Base-by-base conservation (phyloP, 2,888 invertebrate genomes). In the Drosophila pseudotalamancana region DNA sequence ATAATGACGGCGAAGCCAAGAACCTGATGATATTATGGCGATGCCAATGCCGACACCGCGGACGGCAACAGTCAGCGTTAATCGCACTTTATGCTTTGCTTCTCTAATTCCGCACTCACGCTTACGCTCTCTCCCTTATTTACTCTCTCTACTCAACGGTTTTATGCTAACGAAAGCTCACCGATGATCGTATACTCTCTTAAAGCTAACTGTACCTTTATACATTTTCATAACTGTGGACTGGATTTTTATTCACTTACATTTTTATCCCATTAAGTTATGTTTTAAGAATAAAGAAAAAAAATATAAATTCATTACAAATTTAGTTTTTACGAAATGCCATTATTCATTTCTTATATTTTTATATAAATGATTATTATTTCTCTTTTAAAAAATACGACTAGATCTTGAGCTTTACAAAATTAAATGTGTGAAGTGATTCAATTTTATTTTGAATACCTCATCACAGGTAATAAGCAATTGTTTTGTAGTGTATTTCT, bases 21-120 rank as follows among this genome's bases (percentile, higher is more conserved):
- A 18, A 34, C 14, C 29, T 23, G 25, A 45, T 63, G 34, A 54
- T 54, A 46, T 16, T 34, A 14, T 23, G 45, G 19, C 29, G 40
- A 14, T 23, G 45, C 29, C 29, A 16, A 3, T 37, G 34, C 18
- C 27, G 45, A 9, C 42, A 37, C n/a, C 6, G 53, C 77, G n/a
- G n/a, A n/a, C 65, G 72, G 60, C 74, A 68, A 53, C 54, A 59
- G 54, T 43, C 53, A 46, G 21, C 46, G 42, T 42, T 81, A 78
- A 81, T 84, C 85, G 82, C 61, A 61, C 61, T 77, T 75, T 84
- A 75, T 72, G 79, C 85, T 80, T 78, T 66, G 46, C 54, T 34
- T 45, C 11, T 37, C 32, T 25, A 56, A 70, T 70, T 60, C 45
- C 37, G 27, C 39, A 19, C 43, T 29, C 45, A 39, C 27, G 32